A percentile compares a stretch with the other conserved stretches of the same genome.
Conservation (phyloP, 2,797 vertebrate species). For the Bovichtus variegatus region DNA sequence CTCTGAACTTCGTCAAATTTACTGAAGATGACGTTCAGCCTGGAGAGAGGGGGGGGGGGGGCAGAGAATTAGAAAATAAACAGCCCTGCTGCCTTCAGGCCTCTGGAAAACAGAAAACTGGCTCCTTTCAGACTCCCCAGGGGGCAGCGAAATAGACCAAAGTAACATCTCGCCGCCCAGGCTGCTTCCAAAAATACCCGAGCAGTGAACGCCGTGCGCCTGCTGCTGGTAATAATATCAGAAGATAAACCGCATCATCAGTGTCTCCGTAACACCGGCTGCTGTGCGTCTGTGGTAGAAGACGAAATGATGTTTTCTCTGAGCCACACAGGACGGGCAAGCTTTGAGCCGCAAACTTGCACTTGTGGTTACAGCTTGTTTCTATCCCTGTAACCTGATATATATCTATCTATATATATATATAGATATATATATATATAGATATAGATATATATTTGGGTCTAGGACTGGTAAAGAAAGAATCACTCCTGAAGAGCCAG, state of each 20-base stretch:
- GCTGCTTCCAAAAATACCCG: slow-evolving; percentile 52
- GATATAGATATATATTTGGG: no score
- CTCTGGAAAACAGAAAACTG: slow-evolving; percentile 7
- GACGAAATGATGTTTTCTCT: no score
- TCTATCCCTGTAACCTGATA: no score
- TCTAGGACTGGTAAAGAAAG: no score
- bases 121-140: slow-evolving; percentile 16
- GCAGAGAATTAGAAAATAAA: not conserved
- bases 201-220: not conserved
- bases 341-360: no score
- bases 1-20: slow-evolving; percentile 97
- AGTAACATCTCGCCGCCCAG: no score
- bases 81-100: not conserved
- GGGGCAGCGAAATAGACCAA: slow-evolving; percentile 39
- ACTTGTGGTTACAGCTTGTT: no score
- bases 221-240: not conserved
- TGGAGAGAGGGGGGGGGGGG: slow-evolving; percentile 50
- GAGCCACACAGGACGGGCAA: no score
- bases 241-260: slow-evolving; percentile 20
- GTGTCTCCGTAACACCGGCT: not conserved
- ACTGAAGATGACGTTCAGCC: slow-evolving; percentile 97
- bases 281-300: no score
- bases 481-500: no score
- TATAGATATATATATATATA: no score
- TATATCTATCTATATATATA: no score